These are phyloP conservation scores for Dicrostonyx torquatus DNA, from an alignment of 2,797 vertebrate species.

Conservation along the genomic window DNA sequence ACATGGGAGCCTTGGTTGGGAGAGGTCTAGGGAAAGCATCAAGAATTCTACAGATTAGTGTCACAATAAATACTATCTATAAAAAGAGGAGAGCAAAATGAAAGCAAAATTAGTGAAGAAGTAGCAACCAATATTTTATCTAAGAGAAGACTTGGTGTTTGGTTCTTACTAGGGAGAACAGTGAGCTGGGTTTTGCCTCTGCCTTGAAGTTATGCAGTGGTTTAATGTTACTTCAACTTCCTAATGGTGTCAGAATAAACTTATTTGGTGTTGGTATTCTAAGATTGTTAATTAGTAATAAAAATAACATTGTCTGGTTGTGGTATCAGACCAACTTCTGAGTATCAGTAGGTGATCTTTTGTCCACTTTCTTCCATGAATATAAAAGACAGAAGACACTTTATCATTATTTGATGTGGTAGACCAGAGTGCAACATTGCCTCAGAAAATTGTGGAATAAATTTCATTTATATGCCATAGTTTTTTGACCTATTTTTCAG, in stretches of 20 bases:
- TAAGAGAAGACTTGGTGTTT: not conserved
- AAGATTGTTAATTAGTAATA: not conserved
- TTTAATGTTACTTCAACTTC: not conserved
- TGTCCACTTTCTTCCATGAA: not conserved
- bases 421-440: not conserved
- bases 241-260: not conserved
- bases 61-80: not conserved
- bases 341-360: not conserved
- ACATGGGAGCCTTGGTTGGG: not conserved
- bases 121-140: not conserved
- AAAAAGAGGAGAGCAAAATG: not conserved
- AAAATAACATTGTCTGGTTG: not conserved
- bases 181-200: constrained; percentile 5
- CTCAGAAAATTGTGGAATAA: constrained; percentile 31
- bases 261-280: not conserved
- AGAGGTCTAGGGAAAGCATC: not conserved
- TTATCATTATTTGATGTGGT: not conserved
- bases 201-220: not conserved
- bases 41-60: not conserved
- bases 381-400: not conserved
- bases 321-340: not conserved
- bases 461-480: constrained; percentile 39
- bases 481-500: constrained; percentile 58
- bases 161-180: not conserved
- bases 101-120: not conserved